Base-by-base conservation (phyloP, 2,888 invertebrate genomes). In the Quadriops clusia region DNA sequence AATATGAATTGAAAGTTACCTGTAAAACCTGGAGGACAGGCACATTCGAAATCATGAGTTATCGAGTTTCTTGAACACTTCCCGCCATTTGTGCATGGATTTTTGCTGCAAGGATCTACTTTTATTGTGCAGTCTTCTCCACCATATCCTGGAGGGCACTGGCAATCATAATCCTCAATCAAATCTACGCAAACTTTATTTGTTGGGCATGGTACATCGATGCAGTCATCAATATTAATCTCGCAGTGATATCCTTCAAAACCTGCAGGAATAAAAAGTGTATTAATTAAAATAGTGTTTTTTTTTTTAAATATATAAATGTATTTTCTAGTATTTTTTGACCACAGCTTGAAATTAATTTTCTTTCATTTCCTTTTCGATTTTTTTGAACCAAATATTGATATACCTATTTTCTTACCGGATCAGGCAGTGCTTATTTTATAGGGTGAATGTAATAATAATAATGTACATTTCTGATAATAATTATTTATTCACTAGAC, bases 61-160 rank as follows among this genome's bases (percentile, higher is more conserved):
- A 28, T 30, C 3, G 45, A 37, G 23, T 53, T 49, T 7, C 50
- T 41, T 6, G 45, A 37, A 33, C 60, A 60, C 31, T 74, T 76
- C 46, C 77, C 83, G 44, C 64, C 65, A 61, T 81, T 80, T 58
- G 74, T 68, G 65, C 89, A 90, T 15, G 78, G 76, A 42, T 68
- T 64, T 26, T 65, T 59, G 8, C 66, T 63, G 56, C 83, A 82
- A 32, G 73, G 72, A 50, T 73, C 67, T 23, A 67, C 53, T 39
- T 67, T 62, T 3, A 61, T 48, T 3, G 63, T 63, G 45, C 76
- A 77, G 49, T 71, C 67, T 2, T 67, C 67, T n/a, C 73, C 75
- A 9, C 62, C 58, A 44, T 64, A 72, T 7, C 76, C 76, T 6
- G 64, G 60, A 4, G 66, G 67, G 47, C 76, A 77, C 21, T 63